phyloP scores from a whole-genome alignment of 2,888 invertebrate genomes.

The Drosophila nigricruria region DNA sequence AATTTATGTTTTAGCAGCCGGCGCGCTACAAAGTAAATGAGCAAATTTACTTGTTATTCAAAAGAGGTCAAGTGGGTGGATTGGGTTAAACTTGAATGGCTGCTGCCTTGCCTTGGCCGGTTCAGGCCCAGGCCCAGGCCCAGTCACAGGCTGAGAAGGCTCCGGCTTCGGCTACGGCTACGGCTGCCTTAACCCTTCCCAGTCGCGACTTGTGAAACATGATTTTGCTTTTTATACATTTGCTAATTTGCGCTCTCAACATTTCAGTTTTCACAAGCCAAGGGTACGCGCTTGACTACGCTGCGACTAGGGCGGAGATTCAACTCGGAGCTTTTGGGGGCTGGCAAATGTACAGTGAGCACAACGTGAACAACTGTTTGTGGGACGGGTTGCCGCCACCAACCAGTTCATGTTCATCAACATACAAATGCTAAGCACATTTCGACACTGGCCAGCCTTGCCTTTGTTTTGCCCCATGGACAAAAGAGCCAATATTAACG shows the following conservation, averaged over 20 bases:
- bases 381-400: not conserved
- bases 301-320: not conserved
- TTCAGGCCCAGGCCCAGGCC: not conserved
- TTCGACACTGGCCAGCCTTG: constrained; percentile 23
- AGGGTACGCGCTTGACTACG: constrained; percentile 27
- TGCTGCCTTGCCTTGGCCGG: constrained; percentile 8
- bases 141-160: constrained; percentile 8
- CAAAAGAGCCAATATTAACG: constrained; percentile 34
- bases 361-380: constrained; percentile 19
- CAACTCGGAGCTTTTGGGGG: not conserved
- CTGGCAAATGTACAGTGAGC: constrained; percentile 10
- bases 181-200: not conserved
- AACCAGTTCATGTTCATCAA: constrained; percentile 1
- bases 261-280: constrained; percentile 63
- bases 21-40: constrained; percentile 60
- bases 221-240: constrained; percentile 77
- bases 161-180: not conserved
- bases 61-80: constrained; percentile 77
- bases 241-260: constrained; percentile 73
- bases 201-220: constrained; percentile 75
- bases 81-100: constrained; percentile 24
- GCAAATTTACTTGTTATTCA: constrained; percentile 72
- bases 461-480: constrained; percentile 39
- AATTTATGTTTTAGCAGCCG: constrained; percentile 51
- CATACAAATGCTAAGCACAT: constrained; percentile 28